Evolutionary conservation across 2,888 invertebrate species (phyloP).

Genomic region (Caradrina kadenii): DNA sequence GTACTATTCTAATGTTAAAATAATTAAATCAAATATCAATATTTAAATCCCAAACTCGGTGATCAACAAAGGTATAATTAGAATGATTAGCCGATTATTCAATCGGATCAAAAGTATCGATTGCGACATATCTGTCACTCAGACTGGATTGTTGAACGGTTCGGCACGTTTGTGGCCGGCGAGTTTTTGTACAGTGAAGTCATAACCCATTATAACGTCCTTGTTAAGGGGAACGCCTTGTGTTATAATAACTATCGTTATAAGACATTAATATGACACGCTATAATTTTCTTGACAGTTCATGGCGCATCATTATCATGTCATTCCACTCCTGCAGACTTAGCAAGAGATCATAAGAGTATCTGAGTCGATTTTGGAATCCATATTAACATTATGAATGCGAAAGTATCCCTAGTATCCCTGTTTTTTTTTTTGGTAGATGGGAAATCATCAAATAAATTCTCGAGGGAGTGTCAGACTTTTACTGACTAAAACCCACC

Average conservation of each 20-base stretch:
- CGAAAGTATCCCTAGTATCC: too few relatives aligned
- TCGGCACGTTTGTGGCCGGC: constrained; percentile 70
- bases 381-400: too few relatives aligned
- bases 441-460: too few relatives aligned
- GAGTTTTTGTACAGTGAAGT: constrained; percentile 79
- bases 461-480: too few relatives aligned
- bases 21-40: background rate
- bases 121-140: constrained; percentile 71
- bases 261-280: background rate
- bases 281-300: background rate
- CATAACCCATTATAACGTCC: constrained; percentile 74
- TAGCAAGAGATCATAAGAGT: too few relatives aligned
- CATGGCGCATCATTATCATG: background rate
- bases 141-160: constrained; percentile 62
- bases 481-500: too few relatives aligned
- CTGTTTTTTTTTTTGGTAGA: too few relatives aligned
- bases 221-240: constrained; percentile 66
- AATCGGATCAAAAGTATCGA: constrained; percentile 69
- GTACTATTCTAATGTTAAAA: background rate
- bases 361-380: too few relatives aligned
- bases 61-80: constrained; percentile 57
- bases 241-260: background rate
- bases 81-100: constrained; percentile 59
- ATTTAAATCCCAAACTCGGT: constrained; percentile 19
- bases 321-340: too few relatives aligned